Conservation (phyloP, 2,888 invertebrate genomes). For the Euphydryas editha region DNA sequence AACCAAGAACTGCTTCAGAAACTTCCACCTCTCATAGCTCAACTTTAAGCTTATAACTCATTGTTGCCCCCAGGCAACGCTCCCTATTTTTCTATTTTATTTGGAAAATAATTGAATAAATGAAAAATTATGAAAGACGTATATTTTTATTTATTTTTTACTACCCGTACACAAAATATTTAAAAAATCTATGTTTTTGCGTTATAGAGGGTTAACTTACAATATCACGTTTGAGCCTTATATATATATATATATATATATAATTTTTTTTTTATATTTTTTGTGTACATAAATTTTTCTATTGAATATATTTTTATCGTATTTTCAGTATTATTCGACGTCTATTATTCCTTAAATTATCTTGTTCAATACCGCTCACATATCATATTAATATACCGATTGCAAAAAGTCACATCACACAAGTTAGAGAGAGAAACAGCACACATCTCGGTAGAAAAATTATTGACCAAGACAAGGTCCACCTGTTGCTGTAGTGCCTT, state of each 20-base stretch:
- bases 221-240: too few relatives aligned
- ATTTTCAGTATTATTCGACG: not conserved
- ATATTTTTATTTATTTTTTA: too few relatives aligned
- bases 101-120: not conserved
- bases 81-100: too few relatives aligned
- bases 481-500: too few relatives aligned
- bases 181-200: too few relatives aligned
- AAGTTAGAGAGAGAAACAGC: too few relatives aligned
- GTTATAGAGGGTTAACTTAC: too few relatives aligned
- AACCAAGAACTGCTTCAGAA: conserved; percentile 40
- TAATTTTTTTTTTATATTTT: too few relatives aligned
- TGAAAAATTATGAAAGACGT: not conserved
- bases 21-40: conserved; percentile 13
- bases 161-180: too few relatives aligned
- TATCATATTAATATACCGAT: conserved; percentile 24
- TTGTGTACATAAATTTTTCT: not conserved
- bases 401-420: conserved; percentile 28
- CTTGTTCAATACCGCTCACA: conserved; percentile 7
- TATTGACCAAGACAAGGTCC: too few relatives aligned
- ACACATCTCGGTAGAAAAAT: not conserved
- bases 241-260: too few relatives aligned
- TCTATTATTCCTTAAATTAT: conserved; percentile 1
- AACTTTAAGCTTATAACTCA: not conserved
- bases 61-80: not conserved
- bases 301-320: not conserved